phyloP scores from a whole-genome alignment of 2,113 vertebrate genomes.

The Pontoporia blainvillei region DNA sequence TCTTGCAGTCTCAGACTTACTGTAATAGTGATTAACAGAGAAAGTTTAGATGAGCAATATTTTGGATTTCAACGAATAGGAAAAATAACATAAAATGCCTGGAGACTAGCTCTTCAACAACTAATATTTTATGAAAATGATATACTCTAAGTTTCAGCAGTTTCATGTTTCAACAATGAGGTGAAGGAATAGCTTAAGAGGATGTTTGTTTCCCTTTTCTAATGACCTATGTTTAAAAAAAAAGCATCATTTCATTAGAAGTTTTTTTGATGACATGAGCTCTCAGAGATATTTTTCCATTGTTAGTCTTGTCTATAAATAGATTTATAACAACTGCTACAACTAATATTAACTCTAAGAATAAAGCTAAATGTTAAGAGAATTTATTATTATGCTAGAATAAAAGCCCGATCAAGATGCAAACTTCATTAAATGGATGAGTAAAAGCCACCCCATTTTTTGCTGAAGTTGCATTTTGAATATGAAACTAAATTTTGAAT shows the following conservation, averaged over 20 bases:
- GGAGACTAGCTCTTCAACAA: conserved; percentile 36
- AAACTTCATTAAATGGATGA: not conserved
- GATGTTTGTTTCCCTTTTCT: conserved; percentile 13
- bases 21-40: conserved; percentile 37
- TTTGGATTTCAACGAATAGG: conserved; percentile 53
- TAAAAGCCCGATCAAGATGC: not conserved
- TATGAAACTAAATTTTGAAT: not conserved
- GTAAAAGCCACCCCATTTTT: not conserved
- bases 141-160: not conserved
- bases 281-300: not conserved
- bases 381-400: not conserved
- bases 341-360: not conserved
- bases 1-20: conserved; percentile 25
- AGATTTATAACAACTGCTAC: not conserved
- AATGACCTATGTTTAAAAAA: not conserved
- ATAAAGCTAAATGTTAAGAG: not conserved
- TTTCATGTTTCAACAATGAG: conserved; percentile 42
- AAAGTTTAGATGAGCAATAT: conserved; percentile 50
- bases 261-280: not conserved
- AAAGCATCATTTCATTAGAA: not conserved
- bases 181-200: conserved; percentile 39
- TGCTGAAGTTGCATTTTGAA: conserved; percentile 3
- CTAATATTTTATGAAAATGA: conserved; percentile 49
- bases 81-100: not conserved
- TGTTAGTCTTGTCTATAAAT: not conserved